Percentiles rank a stretch among this genome's conserved stretches.
phyloP scores from a whole-genome alignment of 1,140 invertebrate genomes.

The Fragariocoptes setiger region DNA sequence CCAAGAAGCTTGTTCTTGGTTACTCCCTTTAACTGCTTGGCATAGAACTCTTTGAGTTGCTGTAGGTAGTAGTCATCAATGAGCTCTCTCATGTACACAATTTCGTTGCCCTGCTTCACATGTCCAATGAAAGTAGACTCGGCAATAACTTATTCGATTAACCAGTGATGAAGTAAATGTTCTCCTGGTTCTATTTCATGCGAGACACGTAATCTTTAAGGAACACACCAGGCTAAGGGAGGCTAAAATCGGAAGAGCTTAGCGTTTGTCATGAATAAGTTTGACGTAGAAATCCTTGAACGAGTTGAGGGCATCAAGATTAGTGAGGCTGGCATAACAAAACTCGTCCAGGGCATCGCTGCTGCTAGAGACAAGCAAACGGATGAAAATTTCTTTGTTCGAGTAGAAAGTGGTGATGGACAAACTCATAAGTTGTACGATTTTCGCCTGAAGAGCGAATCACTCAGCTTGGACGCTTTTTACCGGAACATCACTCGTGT shows the following conservation, averaged over 20 bases:
- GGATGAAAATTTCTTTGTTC: constrained; percentile 96
- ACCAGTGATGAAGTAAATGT: constrained; percentile 89
- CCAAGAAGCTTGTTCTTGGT: constrained; percentile 92
- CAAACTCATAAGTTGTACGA: constrained; percentile 77
- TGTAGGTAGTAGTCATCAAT: constrained; percentile 97
- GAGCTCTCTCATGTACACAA: constrained; percentile 92
- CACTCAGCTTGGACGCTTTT: constrained; percentile 22
- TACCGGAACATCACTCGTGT: background rate
- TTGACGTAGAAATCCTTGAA: constrained; percentile 56
- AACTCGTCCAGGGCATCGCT: constrained; percentile 83
- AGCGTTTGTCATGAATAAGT: constrained; percentile 76
- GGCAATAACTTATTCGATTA: constrained; percentile 45
- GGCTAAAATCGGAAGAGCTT: constrained; percentile 61
- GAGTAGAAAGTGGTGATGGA: constrained; percentile 99
- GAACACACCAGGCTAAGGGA: constrained; percentile 30
- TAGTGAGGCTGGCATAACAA: constrained; percentile 58
- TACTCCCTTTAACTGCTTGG: constrained; percentile 73
- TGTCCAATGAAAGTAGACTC: constrained; percentile 84
- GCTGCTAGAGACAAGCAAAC: constrained; percentile 70
- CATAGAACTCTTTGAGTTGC: constrained; percentile 88
- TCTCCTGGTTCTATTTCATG: constrained; percentile 88
- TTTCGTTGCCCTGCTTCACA: constrained; percentile 82
- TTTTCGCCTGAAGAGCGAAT: constrained; percentile 65
- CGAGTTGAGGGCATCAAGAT: constrained; percentile 33
- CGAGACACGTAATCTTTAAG: constrained; percentile 63